These are phyloP conservation scores for Cephalopachus bancanus DNA, from an alignment of 2,797 vertebrate genomes.

Conservation along the genomic window DNA sequence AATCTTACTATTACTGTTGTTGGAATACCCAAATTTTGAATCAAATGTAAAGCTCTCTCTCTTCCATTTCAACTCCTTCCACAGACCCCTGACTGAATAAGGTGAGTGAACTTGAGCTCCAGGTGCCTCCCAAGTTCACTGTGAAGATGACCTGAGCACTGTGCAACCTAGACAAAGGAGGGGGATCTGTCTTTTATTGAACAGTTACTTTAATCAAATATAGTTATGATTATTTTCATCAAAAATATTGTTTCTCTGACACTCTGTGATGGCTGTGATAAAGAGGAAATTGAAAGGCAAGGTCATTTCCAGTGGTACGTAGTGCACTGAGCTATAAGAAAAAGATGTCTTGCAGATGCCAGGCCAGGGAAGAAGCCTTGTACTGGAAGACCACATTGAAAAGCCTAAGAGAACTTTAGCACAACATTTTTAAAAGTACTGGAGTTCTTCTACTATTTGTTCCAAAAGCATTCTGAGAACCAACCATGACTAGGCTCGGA, in stretches of 20 bases:
- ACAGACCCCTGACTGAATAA: not conserved
- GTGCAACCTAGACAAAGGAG: not conserved
- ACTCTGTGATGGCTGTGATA: constrained; percentile 18
- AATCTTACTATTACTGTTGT: not conserved
- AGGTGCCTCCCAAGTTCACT: not conserved
- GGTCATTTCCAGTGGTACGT: constrained; percentile 30
- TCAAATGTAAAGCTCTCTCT: not conserved
- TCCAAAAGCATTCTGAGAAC: not conserved
- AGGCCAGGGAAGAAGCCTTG: not conserved
- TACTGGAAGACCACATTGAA: not conserved
- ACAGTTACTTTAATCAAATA: constrained; percentile 41
- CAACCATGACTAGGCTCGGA: not conserved
- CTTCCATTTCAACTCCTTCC: not conserved
- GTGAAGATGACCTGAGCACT: not conserved
- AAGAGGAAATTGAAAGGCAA: constrained; percentile 68
- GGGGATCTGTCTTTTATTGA: not conserved
- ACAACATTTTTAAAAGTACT: not conserved
- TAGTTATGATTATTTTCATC: constrained; percentile 61
- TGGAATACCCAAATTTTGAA: not conserved
- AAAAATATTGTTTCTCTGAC: constrained; percentile 43
- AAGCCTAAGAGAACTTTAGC: not conserved
- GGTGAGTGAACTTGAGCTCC: no score
- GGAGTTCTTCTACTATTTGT: not conserved
- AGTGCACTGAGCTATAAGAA: not conserved
- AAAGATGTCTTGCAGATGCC: not conserved